A percentile compares a stretch with the other conserved stretches of the same genome.
Evolutionary conservation across 2,797 vertebrate genomes (phyloP).

Genomic region (Sebastes goodei): DNA sequence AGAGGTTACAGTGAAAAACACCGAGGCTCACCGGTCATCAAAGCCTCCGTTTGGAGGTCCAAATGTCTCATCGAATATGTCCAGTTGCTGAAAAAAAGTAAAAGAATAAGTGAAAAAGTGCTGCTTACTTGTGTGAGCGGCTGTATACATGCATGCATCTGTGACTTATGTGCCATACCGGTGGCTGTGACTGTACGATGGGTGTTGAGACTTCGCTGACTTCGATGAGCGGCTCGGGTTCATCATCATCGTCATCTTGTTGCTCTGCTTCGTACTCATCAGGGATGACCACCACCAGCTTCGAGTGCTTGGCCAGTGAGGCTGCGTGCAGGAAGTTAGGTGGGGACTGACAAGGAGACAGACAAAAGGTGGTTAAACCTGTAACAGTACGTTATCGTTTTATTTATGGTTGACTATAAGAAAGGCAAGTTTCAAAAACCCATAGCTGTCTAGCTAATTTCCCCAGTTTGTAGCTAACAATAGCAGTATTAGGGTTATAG

Average conservation of each 20-base stretch:
- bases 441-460: background rate
- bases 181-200: conserved; percentile 73
- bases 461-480: background rate
- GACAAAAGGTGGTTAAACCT: background rate
- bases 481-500: background rate
- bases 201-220: conserved; percentile 80
- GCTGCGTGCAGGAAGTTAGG: conserved; percentile 96
- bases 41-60: conserved; percentile 91
- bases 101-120: background rate
- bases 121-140: background rate
- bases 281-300: conserved; percentile 95
- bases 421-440: background rate
- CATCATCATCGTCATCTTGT: conserved; percentile 88
- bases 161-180: conserved; percentile 51
- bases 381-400: background rate
- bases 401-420: background rate
- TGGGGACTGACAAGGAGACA: conserved; percentile 81
- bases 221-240: conserved; percentile 92
- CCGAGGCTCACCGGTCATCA: conserved; percentile 85
- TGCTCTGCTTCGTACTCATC: conserved; percentile 88
- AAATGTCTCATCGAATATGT: conserved; percentile 94
- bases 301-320: conserved; percentile 93
- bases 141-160: background rate
- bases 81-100: conserved; percentile 68
- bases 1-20: background rate